Evolutionary conservation across 1,140 invertebrate genomes (phyloP), one percentile per base, ranked within the genome.

Genomic region (Charaxes varanes): DNA sequence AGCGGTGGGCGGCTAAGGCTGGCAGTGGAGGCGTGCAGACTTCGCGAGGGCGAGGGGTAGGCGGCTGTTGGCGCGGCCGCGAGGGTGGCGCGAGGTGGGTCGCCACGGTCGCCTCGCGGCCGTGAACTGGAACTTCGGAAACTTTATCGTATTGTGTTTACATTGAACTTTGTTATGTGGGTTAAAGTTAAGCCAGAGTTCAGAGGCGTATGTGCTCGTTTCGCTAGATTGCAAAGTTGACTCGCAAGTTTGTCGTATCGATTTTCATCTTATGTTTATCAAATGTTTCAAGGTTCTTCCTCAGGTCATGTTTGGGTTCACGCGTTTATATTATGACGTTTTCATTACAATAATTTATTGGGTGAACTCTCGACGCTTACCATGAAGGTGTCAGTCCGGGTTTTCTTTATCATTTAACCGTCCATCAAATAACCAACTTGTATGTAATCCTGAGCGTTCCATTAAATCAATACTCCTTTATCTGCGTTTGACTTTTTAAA

Each of bases 91-190:
- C 33, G 38, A 43, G 36, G 21, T 41, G 37, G 38, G 52, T 46
- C 51, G 54, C 56, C 54, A 49, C 47, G 43, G 44, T 46, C 63
- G 60, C 52, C 48, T 40, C 62, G 72, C 74, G 78, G 71, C 78
- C 78, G 68, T 79, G 74, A 78, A 79, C 73, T 66, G 70, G 62
- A 69, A 77, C 71, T 76, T 79, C 62, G 69, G 56, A 76, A 80
- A 81, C 72, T 76, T 76, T 63, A 61, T 59, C 70, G 71, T 79
- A 79, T 79, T 82, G 78, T 82, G 78, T 79, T 82, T 82, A 82
- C 78, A 82, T 79, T 78, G 71, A 82, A 82, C 78, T 82, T 82
- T 79, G 77, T 81, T 82, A 82, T 82, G 78, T 82, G 74, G 78
- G 78, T 82, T 82, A 82, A 82, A 82, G 78, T 82, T 78, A 79